phyloP scores from a whole-genome alignment of 2,797 vertebrate genomes.

The Trachurus trachurus region DNA sequence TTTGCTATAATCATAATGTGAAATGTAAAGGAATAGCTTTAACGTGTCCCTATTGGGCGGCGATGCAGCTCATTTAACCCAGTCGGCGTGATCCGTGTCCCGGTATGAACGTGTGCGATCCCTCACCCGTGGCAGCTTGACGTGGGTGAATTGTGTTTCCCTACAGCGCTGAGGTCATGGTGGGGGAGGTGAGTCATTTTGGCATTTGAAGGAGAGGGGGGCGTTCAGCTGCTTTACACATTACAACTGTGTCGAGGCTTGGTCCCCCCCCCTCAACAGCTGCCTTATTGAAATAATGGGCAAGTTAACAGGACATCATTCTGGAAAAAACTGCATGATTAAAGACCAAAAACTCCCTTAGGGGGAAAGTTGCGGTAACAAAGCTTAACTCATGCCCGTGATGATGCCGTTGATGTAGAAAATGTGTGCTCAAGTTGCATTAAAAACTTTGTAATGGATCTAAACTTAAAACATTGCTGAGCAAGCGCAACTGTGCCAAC shows the following conservation, averaged over 20 bases:
- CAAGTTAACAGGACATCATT: constrained; percentile 40
- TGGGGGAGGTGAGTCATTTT: constrained; percentile 78
- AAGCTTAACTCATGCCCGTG: constrained; percentile 27
- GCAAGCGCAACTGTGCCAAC: background rate
- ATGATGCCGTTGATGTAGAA: constrained; percentile 29
- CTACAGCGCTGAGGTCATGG: constrained; percentile 71
- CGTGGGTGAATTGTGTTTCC: constrained; percentile 61
- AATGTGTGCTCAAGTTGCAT: constrained; percentile 18
- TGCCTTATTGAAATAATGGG: constrained; percentile 54
- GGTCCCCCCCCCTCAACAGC: constrained; percentile 47
- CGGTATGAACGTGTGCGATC: constrained; percentile 40
- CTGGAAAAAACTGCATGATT: constrained; percentile 45
- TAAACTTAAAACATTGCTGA: constrained; percentile 3
- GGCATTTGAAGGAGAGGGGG: constrained; percentile 59
- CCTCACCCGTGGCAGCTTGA: constrained; percentile 44
- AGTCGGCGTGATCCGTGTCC: constrained; percentile 13
- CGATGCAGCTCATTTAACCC: constrained; percentile 24
- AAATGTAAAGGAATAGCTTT: background rate
- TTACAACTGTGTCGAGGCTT: constrained; percentile 57
- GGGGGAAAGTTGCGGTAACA: constrained; percentile 37
- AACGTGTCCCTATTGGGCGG: background rate
- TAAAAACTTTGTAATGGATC: constrained; percentile 14
- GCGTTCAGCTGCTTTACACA: constrained; percentile 76
- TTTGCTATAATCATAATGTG: background rate
- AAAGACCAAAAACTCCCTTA: constrained; percentile 34